Conservation (phyloP, 2,888 invertebrate species). For the Strigamia maritima region DNA sequence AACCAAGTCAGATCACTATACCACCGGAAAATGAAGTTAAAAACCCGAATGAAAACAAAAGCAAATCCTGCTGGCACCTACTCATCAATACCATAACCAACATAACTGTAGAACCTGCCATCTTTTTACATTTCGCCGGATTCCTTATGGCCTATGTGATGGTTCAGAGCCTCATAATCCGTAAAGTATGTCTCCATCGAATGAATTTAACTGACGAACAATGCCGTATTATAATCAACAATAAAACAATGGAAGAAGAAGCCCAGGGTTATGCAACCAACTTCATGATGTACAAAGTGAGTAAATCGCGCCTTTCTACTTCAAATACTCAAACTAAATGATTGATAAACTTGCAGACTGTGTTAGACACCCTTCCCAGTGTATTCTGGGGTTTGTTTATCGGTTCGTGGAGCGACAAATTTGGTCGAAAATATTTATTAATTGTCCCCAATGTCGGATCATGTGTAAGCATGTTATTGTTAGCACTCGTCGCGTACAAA, state of each 20-base stretch:
- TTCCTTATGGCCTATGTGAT: neutral
- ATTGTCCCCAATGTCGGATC: neutral
- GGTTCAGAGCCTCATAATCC: neutral
- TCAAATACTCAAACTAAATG: too few species aligned
- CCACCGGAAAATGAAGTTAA: neutral
- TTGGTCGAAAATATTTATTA: neutral
- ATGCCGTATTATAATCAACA: neutral
- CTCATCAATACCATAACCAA: neutral
- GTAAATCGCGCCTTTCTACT: neutral
- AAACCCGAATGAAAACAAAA: neutral
- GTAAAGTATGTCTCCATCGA: neutral
- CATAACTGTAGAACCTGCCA: neutral
- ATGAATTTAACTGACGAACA: neutral
- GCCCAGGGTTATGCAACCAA: neutral
- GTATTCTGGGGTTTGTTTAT: neutral
- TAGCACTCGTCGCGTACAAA: neutral
- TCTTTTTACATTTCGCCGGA: neutral
- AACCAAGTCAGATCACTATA: too few species aligned
- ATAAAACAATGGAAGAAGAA: neutral
- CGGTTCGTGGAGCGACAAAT: conserved; percentile 33
- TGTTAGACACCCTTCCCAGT: neutral
- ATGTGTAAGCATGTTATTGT: neutral
- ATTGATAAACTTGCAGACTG: too few species aligned
- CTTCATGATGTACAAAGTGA: neutral
- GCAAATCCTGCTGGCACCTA: neutral